Evolutionary conservation across 64 coral and sea anemone species (phyloP), one percentile per base, ranked within the genome.

Genomic region (Stichodactyla mertensii): DNA sequence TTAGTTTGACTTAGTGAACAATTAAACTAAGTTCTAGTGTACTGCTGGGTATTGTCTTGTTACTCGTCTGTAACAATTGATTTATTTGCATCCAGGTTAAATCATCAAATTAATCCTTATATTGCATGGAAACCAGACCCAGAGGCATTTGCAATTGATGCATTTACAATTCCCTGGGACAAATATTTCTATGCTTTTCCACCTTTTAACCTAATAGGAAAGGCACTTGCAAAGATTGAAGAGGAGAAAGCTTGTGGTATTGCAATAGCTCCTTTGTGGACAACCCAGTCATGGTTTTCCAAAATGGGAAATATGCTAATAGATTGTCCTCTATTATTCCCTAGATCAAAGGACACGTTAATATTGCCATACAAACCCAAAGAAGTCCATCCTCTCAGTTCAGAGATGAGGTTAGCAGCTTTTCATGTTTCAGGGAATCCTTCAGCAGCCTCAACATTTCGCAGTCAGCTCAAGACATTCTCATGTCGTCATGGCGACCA

Each of bases 1-100:
- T n/a, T n/a, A n/a, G n/a, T n/a, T n/a, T n/a, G n/a, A n/a, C n/a
- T n/a, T n/a, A n/a, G n/a, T n/a, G n/a, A n/a, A n/a, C n/a, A n/a
- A n/a, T n/a, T n/a, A n/a, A n/a, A n/a, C n/a, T n/a, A n/a, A n/a
- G n/a, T n/a, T n/a, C n/a, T n/a, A n/a, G n/a, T n/a, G n/a, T n/a
- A n/a, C n/a, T n/a, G n/a, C n/a, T n/a, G n/a, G n/a, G n/a, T n/a
- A n/a, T n/a, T n/a, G n/a, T n/a, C n/a, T n/a, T n/a, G n/a, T n/a
- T n/a, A n/a, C n/a, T n/a, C n/a, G n/a, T n/a, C n/a, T n/a, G n/a
- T n/a, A n/a, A 83, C 60, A 57, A 92, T 77, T 87, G 86, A 87
- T 64, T 31, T 92, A 0, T 79, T 87, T 92, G 80, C 86, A 53
- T 89, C 80, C 10, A 83, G 87, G 61, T 22, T 83, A 20, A 89